These are phyloP conservation scores for Lota lota DNA, from an alignment of 2,113 vertebrate species.

Conservation along the genomic window DNA sequence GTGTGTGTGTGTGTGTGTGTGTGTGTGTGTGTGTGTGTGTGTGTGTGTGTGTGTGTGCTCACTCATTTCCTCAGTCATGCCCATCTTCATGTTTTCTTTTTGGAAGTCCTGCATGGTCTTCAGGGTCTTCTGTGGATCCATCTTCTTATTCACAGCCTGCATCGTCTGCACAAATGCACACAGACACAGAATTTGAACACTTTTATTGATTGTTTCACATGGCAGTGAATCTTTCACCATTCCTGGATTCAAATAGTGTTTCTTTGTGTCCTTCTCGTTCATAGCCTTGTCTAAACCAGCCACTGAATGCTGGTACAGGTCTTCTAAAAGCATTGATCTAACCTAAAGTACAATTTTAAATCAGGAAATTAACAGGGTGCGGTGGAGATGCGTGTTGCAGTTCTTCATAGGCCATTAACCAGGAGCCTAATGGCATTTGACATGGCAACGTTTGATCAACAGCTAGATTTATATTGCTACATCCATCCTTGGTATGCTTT, in stretches of 20 bases:
- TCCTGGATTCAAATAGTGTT: too few relatives aligned
- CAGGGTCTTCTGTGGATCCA: slow-evolving; percentile 96
- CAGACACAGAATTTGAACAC: slow-evolving; percentile 16
- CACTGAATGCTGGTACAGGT: too few relatives aligned
- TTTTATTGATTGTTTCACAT: neutral
- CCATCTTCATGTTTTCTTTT: slow-evolving; percentile 99
- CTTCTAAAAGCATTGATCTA: too few relatives aligned
- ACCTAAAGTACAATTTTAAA: slow-evolving; percentile 11
- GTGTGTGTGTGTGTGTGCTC: too few relatives aligned
- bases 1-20: neutral
- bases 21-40: too few relatives aligned
- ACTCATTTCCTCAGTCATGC: slow-evolving; percentile 72
- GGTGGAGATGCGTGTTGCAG: slow-evolving; percentile 4
- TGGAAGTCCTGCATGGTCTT: slow-evolving; percentile 98
- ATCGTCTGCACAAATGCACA: slow-evolving; percentile 80
- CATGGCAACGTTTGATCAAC: slow-evolving; percentile 16
- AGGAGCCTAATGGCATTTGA: slow-evolving; percentile 57
- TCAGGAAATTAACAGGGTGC: neutral
- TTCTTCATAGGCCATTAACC: slow-evolving; percentile 52
- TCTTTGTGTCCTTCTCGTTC: too few relatives aligned
- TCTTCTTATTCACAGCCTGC: slow-evolving; percentile 96
- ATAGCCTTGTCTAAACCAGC: too few relatives aligned
- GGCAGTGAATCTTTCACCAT: too few relatives aligned
- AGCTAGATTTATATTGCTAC: slow-evolving; percentile 9
- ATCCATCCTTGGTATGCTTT: slow-evolving; percentile 24